phyloP scores from a whole-genome alignment of 2,113 vertebrate species.

The Cephalophus harveyi region DNA sequence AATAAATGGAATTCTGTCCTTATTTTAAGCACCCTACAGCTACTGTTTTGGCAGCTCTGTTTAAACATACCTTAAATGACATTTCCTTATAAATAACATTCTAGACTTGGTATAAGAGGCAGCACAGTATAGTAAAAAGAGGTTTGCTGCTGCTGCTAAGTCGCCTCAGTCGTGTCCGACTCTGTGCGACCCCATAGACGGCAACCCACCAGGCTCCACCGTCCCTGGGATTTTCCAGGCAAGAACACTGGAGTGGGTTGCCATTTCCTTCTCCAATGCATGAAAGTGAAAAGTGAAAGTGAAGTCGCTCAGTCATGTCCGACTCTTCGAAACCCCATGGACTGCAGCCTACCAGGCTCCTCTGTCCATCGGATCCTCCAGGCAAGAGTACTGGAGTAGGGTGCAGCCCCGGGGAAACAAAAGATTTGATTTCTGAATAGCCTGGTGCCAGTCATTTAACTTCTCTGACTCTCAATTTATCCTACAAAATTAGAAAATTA shows the following conservation, averaged over 20 bases:
- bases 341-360: too few relatives aligned
- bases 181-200: too few relatives aligned
- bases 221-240: too few relatives aligned
- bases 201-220: too few relatives aligned
- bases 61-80: neutral
- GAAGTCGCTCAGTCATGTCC: too few relatives aligned
- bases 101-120: neutral
- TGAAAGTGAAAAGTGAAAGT: too few relatives aligned
- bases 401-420: neutral
- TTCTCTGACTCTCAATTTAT: neutral
- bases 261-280: too few relatives aligned
- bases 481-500: neutral
- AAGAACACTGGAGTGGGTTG: too few relatives aligned
- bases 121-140: neutral
- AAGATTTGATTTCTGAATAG: neutral
- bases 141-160: neutral
- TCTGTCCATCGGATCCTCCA: too few relatives aligned
- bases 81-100: neutral
- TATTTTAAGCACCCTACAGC: neutral
- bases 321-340: too few relatives aligned
- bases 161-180: too few relatives aligned
- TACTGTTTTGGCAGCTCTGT: neutral
- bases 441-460: neutral
- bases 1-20: neutral
- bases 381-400: too few relatives aligned